Evolutionary conservation across 2,113 vertebrate genomes (phyloP), one percentile per base, ranked within the genome.

Genomic region (Pungitius pungitius): DNA sequence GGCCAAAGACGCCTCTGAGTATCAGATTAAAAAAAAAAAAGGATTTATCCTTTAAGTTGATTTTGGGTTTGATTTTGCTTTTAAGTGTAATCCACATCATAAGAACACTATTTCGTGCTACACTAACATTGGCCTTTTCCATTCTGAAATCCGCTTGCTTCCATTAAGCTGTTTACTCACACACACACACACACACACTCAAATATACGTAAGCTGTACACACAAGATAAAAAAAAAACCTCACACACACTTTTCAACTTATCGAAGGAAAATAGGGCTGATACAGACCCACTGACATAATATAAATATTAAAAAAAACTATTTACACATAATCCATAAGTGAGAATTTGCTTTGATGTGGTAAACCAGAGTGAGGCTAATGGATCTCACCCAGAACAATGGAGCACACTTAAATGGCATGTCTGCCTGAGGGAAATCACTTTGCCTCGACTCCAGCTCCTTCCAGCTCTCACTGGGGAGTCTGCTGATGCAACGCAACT

Each of bases 351-450:
- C 95, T 97, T 97, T 98, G 96, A 97, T 96, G 96, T 96, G 95
- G 94, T 94, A 91, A 94, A 95, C 92, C 95, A 93, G 92, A 94
- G 93, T 69, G 85, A 90, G 93, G 88, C 95, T 97, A 96, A 96
- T 96, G 95, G 95, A 95, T 94, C 94, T 95, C 93, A 93, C 94
- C 93, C 95, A 95, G 94, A 95, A 96, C 96, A 96, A 97, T 95
- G 93, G 92, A 93, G 94, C 91, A 90, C 94, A 94, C 95, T 95
- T 92, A 94, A 96, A 96, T 94, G 95, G 94, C 94, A 92, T 78
- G 92, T 93, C 94, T 91, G 93, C 95, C 94, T 93, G 90, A 93
- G 94, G 95, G 95, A 93, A 96, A 96, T 94, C 92, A 94, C 92
- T 92, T 91, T 67, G 87, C 92, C 89, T 88, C 93, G 93, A 93